Evolutionary conservation across 2,888 invertebrate species (phyloP), one percentile per base, ranked within the genome.

Genomic region (Micropterix aruncella): DNA sequence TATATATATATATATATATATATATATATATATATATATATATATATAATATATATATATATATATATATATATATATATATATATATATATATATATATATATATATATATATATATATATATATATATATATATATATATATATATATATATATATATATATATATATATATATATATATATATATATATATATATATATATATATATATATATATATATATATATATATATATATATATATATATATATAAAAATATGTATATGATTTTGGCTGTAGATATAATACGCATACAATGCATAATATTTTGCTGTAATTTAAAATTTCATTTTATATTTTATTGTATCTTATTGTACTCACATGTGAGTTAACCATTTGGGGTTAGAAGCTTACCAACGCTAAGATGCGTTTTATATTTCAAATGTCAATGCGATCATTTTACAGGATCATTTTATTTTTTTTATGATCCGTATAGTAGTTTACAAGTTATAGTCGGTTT

Each of bases 1-100:
- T 40, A 40, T 40, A 40, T 40, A 40, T 40, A 40, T 40, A 40
- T 40, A 40, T 15, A 17, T 17, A 41, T 42, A 19, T 42, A 42
- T 42, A 42, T 42, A 42, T 42, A 42, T 42, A 42, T 42, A 42
- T 42, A 42, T 42, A 42, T 42, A 42, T 42, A 42, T 42, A 42
- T 42, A 42, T 42, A 42, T 42, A 42, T 42, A 42, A 42, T 42
- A 42, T 42, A 42, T 42, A 42, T 42, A 42, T 42, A 42, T 42
- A 42, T 42, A 42, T 42, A 42, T 42, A 42, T 42, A 42, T 42
- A 42, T 42, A 42, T 42, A 42, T 42, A 42, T 42, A 42, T 42
- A 27, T 36, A 42, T 42, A 42, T 42, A 42, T 42, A 42, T 42
- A 42, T 42, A 42, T 42, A 42, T 42, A 42, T 42, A 42, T 42